Base-by-base conservation (phyloP, 2,797 vertebrate genomes). In the Zonotrichia albicollis region DNA sequence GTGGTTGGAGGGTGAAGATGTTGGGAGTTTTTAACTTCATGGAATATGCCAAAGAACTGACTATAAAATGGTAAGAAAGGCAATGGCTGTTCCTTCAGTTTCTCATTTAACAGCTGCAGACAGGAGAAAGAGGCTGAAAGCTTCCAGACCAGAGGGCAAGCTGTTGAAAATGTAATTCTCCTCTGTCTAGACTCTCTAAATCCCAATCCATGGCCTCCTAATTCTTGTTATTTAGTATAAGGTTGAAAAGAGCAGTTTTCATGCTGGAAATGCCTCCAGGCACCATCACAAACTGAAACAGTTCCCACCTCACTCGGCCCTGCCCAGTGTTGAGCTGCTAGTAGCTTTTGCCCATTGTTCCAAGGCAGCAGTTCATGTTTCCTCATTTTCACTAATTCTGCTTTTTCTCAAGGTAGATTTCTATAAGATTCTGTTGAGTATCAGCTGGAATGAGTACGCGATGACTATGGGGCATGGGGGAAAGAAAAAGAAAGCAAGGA, bases 251-350 rank as follows among this genome's bases (percentile, higher is more conserved):
- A 88, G 29, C 2, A 10, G 4, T 29, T 84, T 86, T 65, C 22
- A 12, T 14, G 6, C 25, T 77, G 29, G 45, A 82, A 70, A 67
- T 22, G 13, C 25, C 53, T 60, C 61, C 0, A 0, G 82, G 58
- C 34, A 57, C 6, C n/a, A 45, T 9, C 20, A 45, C 0, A 0
- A 79, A 20, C 34, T 48, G 16, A 36, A 51, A 5, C 0, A 9
- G 27, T 26, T 72, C 43, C 62, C n/a, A 75, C 54, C 18, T 62
- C 32, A 1, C 46, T 43, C 48, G 61, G 34, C 13, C 34, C 50
- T 34, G 4, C 8, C 58, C 54, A 17, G 6, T 21, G 6, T 46
- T 84, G 72, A 40, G 29, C 60, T 51, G 6, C 27, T 13, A 1
- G 34, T 22, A 74, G 12, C 27, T 46, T 88, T 66, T 70, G 5